Base-by-base conservation (phyloP, 1,140 invertebrate genomes). In the Olivierus martensii region DNA sequence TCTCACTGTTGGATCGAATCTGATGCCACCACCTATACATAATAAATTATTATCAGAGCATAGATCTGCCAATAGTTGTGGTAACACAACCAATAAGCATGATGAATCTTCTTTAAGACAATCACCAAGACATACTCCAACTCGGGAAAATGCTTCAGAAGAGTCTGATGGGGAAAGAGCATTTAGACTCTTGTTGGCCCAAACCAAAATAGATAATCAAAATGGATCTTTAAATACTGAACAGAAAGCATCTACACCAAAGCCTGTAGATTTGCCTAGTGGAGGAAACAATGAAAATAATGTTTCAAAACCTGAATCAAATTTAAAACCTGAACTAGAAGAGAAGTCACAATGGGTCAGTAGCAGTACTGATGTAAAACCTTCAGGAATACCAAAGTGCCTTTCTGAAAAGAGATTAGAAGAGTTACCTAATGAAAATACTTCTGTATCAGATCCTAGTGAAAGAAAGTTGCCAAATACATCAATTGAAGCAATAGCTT, bases 281-380 rank as follows among this genome's bases (percentile, higher is more conserved):
- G 28, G 28, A 6, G 28, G 28, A 28, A 28, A 28, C 9, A 9
- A 9, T 28, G 28, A 28, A 28, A 52, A 52, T 15, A 18, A 41
- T 15, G 43, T 48, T 38, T 51, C 43, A n/a, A 56, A 56, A 52
- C 22, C 42, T 7, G 55, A 52, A 36, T 35, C 41, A 14, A 17
- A 49, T 2, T 49, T 52, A 28, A 50, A 43, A 44, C 39, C 46
- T 5, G 55, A 52, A 22, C 12, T 36, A 11, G 55, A 56, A 6
- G 55, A 56, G 7, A 56, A 56, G 35, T 34, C 34, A 22, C 39
- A 21, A 18, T 56, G 51, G 50, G 51, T 56, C 15, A 48, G 50
- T 43, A 56, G 51, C 17, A 56, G 55, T 14, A 56, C 49, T 49
- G 55, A 56, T 19, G 22, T 56, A 18, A 56, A 56, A 22, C 14